A percentile compares a stretch with the other conserved stretches of the same genome.
Evolutionary conservation across 2,113 vertebrate species (phyloP).

Genomic region (Verasper variegatus): DNA sequence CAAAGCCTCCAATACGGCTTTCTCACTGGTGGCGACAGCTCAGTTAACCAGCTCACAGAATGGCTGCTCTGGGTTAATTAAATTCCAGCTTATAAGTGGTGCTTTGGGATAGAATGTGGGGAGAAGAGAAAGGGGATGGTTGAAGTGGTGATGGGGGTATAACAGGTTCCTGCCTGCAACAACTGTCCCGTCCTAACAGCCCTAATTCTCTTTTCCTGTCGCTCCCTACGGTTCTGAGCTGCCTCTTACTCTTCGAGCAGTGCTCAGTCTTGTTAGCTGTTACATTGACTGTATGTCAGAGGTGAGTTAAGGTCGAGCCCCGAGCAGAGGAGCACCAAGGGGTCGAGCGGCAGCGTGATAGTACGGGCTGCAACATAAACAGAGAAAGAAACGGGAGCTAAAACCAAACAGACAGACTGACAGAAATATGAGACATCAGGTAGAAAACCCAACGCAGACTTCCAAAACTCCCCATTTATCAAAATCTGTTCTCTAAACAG

Average conservation of each 20-base stretch:
- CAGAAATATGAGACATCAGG: slow-evolving; percentile 33
- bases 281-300: slow-evolving; percentile 71
- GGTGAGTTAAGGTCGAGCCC: slow-evolving; percentile 54
- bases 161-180: slow-evolving; percentile 64
- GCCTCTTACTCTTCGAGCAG: slow-evolving; percentile 38
- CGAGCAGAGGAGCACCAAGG: background rate
- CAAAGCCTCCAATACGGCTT: slow-evolving; percentile 59
- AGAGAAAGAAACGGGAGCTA: background rate
- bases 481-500: slow-evolving; percentile 62
- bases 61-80: slow-evolving; percentile 70
- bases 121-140: slow-evolving; percentile 25
- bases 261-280: slow-evolving; percentile 66
- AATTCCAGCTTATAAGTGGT: slow-evolving; percentile 74
- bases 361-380: background rate
- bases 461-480: slow-evolving; percentile 54
- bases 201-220: slow-evolving; percentile 34
- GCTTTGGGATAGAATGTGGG: slow-evolving; percentile 65
- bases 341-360: background rate
- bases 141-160: slow-evolving; percentile 16
- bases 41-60: slow-evolving; percentile 64
- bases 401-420: background rate
- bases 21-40: slow-evolving; percentile 50
- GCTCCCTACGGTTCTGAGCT: slow-evolving; percentile 33
- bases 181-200: slow-evolving; percentile 51
- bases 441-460: slow-evolving; percentile 23